Conservation (phyloP, 2,888 invertebrate species). For the Meghimatium bilineatum region DNA sequence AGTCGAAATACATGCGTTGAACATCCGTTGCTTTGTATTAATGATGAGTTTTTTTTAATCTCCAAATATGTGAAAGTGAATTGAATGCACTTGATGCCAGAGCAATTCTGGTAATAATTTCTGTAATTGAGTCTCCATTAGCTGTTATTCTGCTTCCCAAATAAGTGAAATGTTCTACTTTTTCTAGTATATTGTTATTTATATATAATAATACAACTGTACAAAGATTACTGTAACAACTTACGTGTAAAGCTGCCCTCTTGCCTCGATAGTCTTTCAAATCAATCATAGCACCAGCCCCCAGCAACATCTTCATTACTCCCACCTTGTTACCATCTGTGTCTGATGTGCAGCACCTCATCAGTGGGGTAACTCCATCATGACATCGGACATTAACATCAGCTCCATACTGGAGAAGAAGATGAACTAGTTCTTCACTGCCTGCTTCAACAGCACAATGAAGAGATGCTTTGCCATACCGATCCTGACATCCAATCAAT, state of each 20-base stretch:
- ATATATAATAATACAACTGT: no score
- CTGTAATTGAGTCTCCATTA: no score
- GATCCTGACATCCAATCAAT: slow-evolving; percentile 59
- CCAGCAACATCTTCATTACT: slow-evolving; percentile 57
- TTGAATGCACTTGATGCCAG: no score
- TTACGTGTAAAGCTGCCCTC: slow-evolving; percentile 67
- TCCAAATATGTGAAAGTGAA: no score
- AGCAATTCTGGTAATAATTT: no score
- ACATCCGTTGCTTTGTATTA: no score
- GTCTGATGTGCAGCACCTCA: slow-evolving; percentile 57
- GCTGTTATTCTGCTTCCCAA: no score
- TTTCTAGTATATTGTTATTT: no score
- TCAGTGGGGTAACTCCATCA: slow-evolving; percentile 66
- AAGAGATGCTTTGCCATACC: slow-evolving; percentile 63
- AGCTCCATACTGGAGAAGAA: slow-evolving; percentile 60
- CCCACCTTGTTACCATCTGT: slow-evolving; percentile 44
- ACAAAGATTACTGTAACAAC: no score
- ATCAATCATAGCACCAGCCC: slow-evolving; percentile 61
- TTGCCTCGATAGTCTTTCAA: slow-evolving; percentile 60
- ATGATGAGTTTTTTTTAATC: no score
- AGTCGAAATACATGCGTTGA: no score
- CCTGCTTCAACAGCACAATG: slow-evolving; percentile 66
- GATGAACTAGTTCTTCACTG: slow-evolving; percentile 56
- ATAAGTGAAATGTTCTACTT: no score
- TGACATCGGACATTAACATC: slow-evolving; percentile 61